A percentile compares a stretch with the other conserved stretches of the same genome.
These are phyloP conservation scores for Lagothrix lagotricha DNA, from an alignment of 2,797 vertebrate species.

Conservation along the genomic window DNA sequence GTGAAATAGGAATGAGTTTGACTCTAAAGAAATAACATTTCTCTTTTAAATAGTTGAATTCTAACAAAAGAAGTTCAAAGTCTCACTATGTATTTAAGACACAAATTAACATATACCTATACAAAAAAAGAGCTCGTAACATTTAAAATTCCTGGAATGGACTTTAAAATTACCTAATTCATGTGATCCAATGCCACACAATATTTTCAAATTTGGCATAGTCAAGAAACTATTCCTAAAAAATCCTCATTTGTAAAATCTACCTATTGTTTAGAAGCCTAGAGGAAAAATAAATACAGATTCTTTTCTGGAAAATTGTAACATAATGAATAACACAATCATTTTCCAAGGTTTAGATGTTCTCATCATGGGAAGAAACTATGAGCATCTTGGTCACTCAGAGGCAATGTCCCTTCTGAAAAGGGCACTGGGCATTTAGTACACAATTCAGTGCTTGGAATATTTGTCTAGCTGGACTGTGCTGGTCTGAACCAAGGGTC, in stretches of 20 bases:
- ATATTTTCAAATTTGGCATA: not conserved
- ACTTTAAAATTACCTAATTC: not conserved
- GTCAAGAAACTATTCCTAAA: conserved; percentile 39
- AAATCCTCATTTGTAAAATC: not conserved
- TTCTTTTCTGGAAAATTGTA: conserved; percentile 1
- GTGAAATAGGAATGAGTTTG: conserved; percentile 25
- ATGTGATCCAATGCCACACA: not conserved
- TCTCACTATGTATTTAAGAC: conserved; percentile 12
- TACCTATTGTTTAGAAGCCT: conserved; percentile 32
- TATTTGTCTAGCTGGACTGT: not conserved
- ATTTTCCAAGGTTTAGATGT: not conserved
- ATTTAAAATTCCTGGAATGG: conserved; percentile 46
- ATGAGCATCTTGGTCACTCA: not conserved
- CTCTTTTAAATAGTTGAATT: conserved; percentile 2
- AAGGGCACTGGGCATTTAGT: not conserved
- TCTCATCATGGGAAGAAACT: not conserved
- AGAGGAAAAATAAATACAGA: conserved; percentile 3
- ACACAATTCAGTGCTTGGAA: not conserved
- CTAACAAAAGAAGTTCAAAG: not conserved
- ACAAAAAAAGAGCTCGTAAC: not conserved
- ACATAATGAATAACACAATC: not conserved
- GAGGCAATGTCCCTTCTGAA: not conserved
- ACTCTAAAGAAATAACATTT: not conserved
- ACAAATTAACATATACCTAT: conserved; percentile 5
- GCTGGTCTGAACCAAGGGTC: not conserved